These are phyloP conservation scores for Diglossa cyanea DNA, from an alignment of 2,797 vertebrate genomes.

Conservation along the genomic window DNA sequence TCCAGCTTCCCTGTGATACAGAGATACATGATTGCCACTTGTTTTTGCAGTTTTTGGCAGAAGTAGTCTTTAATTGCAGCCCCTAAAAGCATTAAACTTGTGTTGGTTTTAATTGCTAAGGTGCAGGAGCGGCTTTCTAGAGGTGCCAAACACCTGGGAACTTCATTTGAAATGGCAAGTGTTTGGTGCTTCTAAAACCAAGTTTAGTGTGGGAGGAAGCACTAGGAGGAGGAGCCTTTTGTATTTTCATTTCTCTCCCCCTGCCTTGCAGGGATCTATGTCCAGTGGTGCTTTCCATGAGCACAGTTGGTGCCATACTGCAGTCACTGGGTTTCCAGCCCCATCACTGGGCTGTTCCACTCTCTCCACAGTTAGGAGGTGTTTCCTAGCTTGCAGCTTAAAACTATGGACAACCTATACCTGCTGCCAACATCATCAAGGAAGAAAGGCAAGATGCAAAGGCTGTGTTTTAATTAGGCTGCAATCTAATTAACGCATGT, in stretches of 20 bases:
- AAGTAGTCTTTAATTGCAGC: background rate
- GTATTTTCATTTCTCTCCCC: background rate
- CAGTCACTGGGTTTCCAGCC: background rate
- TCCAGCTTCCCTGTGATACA: background rate
- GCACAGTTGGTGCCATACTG: background rate
- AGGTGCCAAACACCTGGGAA: background rate
- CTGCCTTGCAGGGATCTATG: background rate
- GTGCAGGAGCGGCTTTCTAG: background rate
- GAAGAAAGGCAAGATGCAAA: background rate
- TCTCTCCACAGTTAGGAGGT: background rate
- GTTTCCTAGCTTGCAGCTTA: background rate
- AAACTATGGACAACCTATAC: background rate
- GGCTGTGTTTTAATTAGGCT: slow-evolving; percentile 20
- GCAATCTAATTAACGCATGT: background rate
- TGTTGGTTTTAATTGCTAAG: background rate
- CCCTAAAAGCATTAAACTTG: fast-evolving
- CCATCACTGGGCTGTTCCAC: background rate
- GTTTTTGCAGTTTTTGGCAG: background rate
- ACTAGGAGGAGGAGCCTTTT: background rate
- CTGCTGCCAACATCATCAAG: background rate
- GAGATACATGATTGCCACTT: background rate
- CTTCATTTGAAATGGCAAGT: background rate
- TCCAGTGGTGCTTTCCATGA: background rate
- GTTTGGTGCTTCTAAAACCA: background rate
- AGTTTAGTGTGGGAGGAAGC: background rate